Evolutionary conservation across 2,797 vertebrate genomes (phyloP), one percentile per base, ranked within the genome.

Genomic region (Graptemys geographica): DNA sequence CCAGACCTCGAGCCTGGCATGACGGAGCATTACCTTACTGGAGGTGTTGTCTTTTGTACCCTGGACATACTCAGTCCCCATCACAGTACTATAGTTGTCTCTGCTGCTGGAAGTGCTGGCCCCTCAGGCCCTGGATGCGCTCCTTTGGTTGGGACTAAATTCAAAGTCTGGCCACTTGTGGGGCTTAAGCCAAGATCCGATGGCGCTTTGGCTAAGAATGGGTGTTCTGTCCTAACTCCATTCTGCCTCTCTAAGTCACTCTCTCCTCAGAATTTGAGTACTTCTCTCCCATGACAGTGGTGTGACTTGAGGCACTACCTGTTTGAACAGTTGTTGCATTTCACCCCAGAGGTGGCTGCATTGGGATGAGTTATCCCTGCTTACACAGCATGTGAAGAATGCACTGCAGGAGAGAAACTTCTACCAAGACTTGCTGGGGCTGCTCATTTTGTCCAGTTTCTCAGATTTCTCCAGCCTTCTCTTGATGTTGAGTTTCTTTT

Each of bases 341-440:
- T 47, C 25, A 76, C 44, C 41, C 41, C 81, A 31, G 41, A 33
- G 27, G 81, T 44, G 27, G 28, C 44, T 49, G 74, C 44, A 47
- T 78, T 78, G 41, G 56, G 11, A 21, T 59, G 56, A 57, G 23
- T 56, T 18, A 21, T 57, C 41, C 69, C 51, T 15, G 69, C 69
- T 47, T 0, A 0, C 51, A 15, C 18, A 51, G 88, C 76, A 62
- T 0, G 1, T 19, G 80, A 44, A 47, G 27, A 89, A 83, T 89
- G 6, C 55, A 56, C 55, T 79, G 1, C 25, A 81, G 37, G 28
- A 84, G 19, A 79, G 74, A 49, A 49, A 49, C 25, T 49, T 16
- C 69, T 41, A 23, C 21, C 37, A 41, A 23, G 37, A 72, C n/a
- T 10, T 5, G 3, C 69, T 31, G 44, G 56, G 81, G 84, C 41